Evolutionary conservation across 2,113 vertebrate genomes (phyloP).

Genomic region (Hippocampus comes): DNA sequence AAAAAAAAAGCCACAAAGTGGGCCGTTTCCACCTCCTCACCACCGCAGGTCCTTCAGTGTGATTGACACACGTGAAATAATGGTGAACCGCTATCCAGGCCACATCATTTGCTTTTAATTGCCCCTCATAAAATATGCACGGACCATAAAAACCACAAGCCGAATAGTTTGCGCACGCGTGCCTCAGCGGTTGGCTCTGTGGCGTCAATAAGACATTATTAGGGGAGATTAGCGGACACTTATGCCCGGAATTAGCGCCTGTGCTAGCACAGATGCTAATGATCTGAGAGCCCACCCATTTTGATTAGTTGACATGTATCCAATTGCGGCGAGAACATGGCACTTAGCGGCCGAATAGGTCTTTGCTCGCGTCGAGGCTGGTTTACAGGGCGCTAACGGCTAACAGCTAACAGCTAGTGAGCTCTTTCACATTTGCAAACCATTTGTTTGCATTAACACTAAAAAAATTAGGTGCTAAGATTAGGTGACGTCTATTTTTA

Average conservation of each 20-base stretch:
- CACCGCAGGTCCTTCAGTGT: not conserved
- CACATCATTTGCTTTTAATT: constrained; percentile 11
- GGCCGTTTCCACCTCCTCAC: not conserved
- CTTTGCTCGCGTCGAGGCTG: not conserved
- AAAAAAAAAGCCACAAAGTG: not conserved
- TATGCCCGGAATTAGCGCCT: constrained; percentile 14
- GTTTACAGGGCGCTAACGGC: not conserved
- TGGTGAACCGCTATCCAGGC: not conserved
- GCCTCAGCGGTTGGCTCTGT: not conserved
- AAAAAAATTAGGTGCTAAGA: too few species aligned
- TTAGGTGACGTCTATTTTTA: too few species aligned
- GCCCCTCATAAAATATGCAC: not conserved
- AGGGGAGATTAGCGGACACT: constrained; percentile 19
- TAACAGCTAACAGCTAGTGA: not conserved
- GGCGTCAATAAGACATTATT: constrained; percentile 11
- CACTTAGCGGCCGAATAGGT: not conserved
- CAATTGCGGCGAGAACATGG: not conserved
- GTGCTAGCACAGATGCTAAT: constrained; percentile 24
- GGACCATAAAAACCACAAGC: not conserved
- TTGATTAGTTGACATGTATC: constrained; percentile 33
- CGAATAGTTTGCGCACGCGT: not conserved
- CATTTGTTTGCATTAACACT: not conserved
- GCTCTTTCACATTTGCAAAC: not conserved
- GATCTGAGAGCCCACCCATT: constrained; percentile 37
- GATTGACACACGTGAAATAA: not conserved